Evolutionary conservation across 2,797 vertebrate species (phyloP), one percentile per base, ranked within the genome.

Genomic region (Anguilla obscura): DNA sequence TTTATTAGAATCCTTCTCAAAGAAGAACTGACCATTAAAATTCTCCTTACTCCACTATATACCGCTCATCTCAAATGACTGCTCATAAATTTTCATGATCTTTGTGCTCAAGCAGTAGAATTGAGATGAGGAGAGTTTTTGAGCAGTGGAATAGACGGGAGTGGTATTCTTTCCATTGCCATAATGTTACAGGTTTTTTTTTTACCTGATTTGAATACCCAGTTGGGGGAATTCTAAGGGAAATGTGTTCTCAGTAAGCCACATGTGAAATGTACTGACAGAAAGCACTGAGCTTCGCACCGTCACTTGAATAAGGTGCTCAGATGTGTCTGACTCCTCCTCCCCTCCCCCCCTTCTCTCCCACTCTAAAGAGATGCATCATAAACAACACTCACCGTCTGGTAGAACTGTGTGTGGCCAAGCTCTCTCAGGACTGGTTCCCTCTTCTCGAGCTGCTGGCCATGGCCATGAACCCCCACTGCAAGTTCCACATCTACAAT

Each of bases 361-460:
- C 80, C 85, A 36, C 74, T 3, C 56, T 6, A 90, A 95, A 99
- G 99, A 98, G 99, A 92, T 99, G 99, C 95, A 99, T 99, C 95
- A 99, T 99, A 94, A 99, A 98, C 93, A 99, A 99, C 95, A 99
- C 99, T 92, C 99, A 99, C 95, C 97, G 99, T 89, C 95, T 99
- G 94, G 98, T 99, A 91, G 99, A 99, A 92, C 95, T 99, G n/a
- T 99, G 99, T 95, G 98, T 99, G 96, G 97, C 98, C 93, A 99
- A 99, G 97, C 97, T 99, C 94, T 98, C 98, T 96, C 98, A 99
- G 96, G 99, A 99, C 93, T 99, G 99, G 98, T 99, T 99, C 95
- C 98, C 99, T 93, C 97, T 99, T 95, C 96, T 99, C 93, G 99
- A 99, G 97, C 97, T 99, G 93, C 96, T 99, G 96, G 98, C 99